These are phyloP conservation scores for Bostrychus sinensis DNA, from an alignment of 2,113 vertebrate species.

Conservation along the genomic window DNA sequence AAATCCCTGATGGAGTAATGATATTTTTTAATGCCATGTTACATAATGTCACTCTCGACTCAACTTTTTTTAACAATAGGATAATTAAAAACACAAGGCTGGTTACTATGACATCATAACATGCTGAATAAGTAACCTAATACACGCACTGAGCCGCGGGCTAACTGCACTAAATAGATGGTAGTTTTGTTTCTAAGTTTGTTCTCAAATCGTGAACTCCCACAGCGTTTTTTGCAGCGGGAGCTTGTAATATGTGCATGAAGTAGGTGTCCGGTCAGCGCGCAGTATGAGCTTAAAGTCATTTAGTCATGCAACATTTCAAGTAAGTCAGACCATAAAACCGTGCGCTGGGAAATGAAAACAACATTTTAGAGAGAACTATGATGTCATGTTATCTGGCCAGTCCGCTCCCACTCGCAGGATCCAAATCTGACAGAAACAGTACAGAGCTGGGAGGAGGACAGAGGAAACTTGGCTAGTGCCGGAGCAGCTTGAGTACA, in stretches of 20 bases:
- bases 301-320: constrained; percentile 26
- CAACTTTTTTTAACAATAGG: constrained; percentile 42
- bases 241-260: constrained; percentile 52
- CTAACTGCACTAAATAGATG: constrained; percentile 44
- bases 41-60: constrained; percentile 15
- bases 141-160: constrained; percentile 28
- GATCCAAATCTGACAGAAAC: constrained; percentile 51
- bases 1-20: constrained; percentile 12
- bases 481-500: constrained; percentile 63
- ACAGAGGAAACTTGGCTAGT: constrained; percentile 69
- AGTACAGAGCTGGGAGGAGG: constrained; percentile 40
- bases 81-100: constrained; percentile 49
- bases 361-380: constrained; percentile 23
- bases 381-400: constrained; percentile 62
- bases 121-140: constrained; percentile 45
- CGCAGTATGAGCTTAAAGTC: constrained; percentile 14
- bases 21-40: constrained; percentile 43
- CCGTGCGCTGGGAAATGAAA: constrained; percentile 16
- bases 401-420: constrained; percentile 38
- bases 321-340: constrained; percentile 13
- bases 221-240: constrained; percentile 35
- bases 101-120: constrained; percentile 61
- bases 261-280: constrained; percentile 30
- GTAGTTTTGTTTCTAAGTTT: constrained; percentile 54
- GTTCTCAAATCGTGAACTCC: constrained; percentile 50